Base-by-base conservation (phyloP, 2,797 vertebrate species). In the Ispidina lecontei region DNA sequence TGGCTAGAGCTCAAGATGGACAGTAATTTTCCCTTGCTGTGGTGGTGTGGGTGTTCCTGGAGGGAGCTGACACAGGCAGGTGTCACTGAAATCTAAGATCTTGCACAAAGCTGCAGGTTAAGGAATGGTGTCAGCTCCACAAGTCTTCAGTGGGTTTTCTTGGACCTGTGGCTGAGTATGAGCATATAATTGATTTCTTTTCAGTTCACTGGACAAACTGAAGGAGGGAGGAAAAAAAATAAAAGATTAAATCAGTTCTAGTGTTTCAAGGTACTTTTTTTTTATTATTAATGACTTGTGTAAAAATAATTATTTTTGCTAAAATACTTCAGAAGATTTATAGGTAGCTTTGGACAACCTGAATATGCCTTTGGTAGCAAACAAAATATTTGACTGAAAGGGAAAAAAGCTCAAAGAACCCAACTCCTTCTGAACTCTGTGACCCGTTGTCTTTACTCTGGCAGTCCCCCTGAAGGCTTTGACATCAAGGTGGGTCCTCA, bases 91-190 rank as follows among this genome's bases (percentile, higher is more conserved):
- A 84, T 68, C 0, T 1, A 89, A 89, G 90, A 82, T 77, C 67
- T 89, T 78, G 20, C 54, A 72, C 11, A 47, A 71, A 83, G 84
- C 60, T 92, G 85, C 77, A 90, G 91, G 74, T 86, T 56, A 87
- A 83, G 84, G 78, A 21, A 35, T 73, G 84, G 47, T 72, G 28
- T 87, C 84, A 86, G 90, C 71, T 95, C 91, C 25, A 1, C 65
- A 88, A 78, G 63, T 46, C 39, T 85, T 88, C 52, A 33, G 43
- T 7, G 3, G 80, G 70, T 54, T 84, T 87, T 92, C 87, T 76
- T 4, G 4, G 44, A 87, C 88, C 83, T 58, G 82, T 87, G 87
- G 79, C 82, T 92, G 64, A 47, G 22, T 58, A 37, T 55, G 41
- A 73, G 54, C 56, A 46, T n/a, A 31, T 60, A 55, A 70, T 28